Conservation (phyloP, 2,888 invertebrate genomes). For the Euplexia lucipara region DNA sequence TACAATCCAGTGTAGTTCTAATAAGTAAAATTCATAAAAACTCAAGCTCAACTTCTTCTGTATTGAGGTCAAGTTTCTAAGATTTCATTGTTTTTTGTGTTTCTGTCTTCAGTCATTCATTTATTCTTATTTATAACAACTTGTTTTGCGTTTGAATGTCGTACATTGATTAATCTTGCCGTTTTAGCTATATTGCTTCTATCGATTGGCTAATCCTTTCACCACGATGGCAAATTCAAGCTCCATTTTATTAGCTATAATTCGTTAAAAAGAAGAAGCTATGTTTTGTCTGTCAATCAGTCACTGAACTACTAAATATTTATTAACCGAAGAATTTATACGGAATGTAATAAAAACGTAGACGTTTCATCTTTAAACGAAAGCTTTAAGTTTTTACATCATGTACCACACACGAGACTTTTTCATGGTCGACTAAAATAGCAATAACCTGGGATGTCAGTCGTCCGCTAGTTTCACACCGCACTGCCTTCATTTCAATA, state of each 20-base stretch:
- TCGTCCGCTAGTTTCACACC: slow-evolving; percentile 38
- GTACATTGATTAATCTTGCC: no score
- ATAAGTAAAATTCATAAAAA: background rate
- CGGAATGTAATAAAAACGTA: background rate
- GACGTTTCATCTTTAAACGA: background rate
- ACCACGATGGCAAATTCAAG: no score
- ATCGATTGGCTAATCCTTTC: no score
- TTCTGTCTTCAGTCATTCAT: no score
- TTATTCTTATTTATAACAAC: no score
- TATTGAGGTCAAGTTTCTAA: no score
- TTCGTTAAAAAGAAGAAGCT: no score
- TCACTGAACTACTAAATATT: background rate
- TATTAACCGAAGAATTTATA: background rate
- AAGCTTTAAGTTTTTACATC: slow-evolving; percentile 1
- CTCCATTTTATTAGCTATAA: no score
- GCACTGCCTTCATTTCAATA: slow-evolving; percentile 56
- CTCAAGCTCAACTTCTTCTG: no score
- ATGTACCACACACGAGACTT: background rate
- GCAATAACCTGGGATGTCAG: slow-evolving; percentile 28
- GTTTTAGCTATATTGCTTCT: no score
- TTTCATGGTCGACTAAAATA: slow-evolving; percentile 35
- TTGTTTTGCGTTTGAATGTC: no score
- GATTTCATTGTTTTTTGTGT: no score
- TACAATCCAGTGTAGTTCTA: background rate
- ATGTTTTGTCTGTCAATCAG: background rate